Percentiles rank a stretch among this genome's conserved stretches.
These are phyloP conservation scores for Diglossa brunneiventris DNA, from an alignment of 2,113 vertebrate genomes.

Conservation along the genomic window DNA sequence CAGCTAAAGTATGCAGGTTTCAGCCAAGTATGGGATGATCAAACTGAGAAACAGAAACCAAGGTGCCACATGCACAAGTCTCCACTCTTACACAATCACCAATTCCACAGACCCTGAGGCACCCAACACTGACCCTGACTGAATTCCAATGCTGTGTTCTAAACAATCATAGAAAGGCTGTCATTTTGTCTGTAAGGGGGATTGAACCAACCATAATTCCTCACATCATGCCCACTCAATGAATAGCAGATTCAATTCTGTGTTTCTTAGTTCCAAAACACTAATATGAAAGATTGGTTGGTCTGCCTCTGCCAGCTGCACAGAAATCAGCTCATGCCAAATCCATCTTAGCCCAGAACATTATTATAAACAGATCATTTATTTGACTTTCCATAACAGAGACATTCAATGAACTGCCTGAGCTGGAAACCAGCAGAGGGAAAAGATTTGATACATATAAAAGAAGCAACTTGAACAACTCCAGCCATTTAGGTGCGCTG, in stretches of 20 bases:
- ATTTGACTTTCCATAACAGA: constrained; percentile 42
- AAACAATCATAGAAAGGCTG: neutral
- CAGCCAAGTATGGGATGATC: neutral
- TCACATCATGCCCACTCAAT: neutral
- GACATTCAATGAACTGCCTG: neutral
- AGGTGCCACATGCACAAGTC: neutral
- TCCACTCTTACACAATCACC: neutral
- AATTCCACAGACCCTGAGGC: neutral
- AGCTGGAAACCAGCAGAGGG: neutral
- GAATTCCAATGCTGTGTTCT: neutral
- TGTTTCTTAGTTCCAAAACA: constrained; percentile 14
- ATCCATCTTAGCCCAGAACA: constrained; percentile 29
- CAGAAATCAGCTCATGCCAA: constrained; percentile 24
- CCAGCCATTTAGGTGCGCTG: neutral
- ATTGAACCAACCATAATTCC: constrained; percentile 10
- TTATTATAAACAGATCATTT: constrained; percentile 52
- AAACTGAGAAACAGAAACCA: neutral
- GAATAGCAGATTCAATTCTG: neutral
- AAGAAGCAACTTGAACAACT: neutral
- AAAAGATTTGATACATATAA: neutral
- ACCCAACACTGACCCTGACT: neutral
- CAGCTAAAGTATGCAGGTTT: neutral
- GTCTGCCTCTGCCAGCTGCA: neutral
- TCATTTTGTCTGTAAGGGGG: neutral
- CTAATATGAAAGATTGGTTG: constrained; percentile 1